Conservation (phyloP, 2,113 vertebrate species). For the Beaufortia kweichowensis region DNA sequence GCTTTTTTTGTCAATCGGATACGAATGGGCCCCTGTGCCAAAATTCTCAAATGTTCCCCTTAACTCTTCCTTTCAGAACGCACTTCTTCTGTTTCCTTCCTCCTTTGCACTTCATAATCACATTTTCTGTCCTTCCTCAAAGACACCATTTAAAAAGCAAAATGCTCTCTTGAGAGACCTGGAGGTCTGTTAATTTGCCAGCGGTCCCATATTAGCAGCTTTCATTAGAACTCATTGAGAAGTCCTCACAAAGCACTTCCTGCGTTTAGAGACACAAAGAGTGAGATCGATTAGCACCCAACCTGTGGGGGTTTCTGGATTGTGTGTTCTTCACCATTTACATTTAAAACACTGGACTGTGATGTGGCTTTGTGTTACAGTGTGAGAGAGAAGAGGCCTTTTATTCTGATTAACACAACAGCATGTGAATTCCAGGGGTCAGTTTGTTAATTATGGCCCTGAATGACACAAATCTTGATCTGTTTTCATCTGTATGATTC, state of each 20-base stretch:
- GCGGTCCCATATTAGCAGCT: conserved; percentile 62
- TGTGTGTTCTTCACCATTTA: conserved; percentile 22
- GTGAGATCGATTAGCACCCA: conserved; percentile 39
- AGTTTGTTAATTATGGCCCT: neutral
- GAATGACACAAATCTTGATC: neutral
- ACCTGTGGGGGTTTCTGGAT: conserved; percentile 36
- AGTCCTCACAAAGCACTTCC: conserved; percentile 64
- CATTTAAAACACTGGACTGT: conserved; percentile 34
- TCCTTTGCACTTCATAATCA: conserved; percentile 22
- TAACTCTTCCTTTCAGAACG: conserved; percentile 20
- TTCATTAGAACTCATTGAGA: conserved; percentile 62
- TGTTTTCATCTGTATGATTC: no score
- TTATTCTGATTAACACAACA: conserved; percentile 10
- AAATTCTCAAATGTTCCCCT: conserved; percentile 20
- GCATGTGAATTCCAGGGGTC: conserved; percentile 7
- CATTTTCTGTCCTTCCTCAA: conserved; percentile 52
- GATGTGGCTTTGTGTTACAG: conserved; percentile 32
- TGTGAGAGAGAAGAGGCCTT: conserved; percentile 11
- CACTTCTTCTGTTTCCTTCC: conserved; percentile 21
- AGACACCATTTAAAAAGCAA: conserved; percentile 49
- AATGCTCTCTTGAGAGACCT: conserved; percentile 58
- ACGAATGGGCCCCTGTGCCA: neutral
- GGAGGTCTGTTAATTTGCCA: conserved; percentile 59
- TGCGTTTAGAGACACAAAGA: conserved; percentile 58
- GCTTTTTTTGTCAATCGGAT: conserved; percentile 7